Evolutionary conservation across 2,888 invertebrate genomes (phyloP), one percentile per base, ranked within the genome.

Genomic region (Lasioglossum zephyrum): DNA sequence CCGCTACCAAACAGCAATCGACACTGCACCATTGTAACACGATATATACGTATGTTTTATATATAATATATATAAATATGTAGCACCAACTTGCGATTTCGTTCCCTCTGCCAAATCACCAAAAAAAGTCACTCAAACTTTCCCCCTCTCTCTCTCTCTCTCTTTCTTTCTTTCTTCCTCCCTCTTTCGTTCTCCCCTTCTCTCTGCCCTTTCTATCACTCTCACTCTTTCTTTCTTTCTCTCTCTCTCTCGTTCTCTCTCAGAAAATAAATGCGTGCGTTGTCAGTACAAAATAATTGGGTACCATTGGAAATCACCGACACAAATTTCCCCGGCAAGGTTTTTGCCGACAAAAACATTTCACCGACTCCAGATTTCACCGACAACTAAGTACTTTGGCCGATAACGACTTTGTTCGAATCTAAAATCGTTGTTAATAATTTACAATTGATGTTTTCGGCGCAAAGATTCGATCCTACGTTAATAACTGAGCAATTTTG

Each of bases 1-100:
- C 95, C 94, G 94, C 94, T 95, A 95, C 95, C 95, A 95, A 94
- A 93, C 93, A 91, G 94, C 93, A 93, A 95, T 95, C 92, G 94
- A 95, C 94, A 95, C 95, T 95, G 95, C 94, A 95, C 95, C 95
- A 94, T 94, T 93, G 91, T 93, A 93, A 93, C 92, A 93, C 91
- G 91, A 91, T 92, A 90, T 91, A 91, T 92, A 88, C 81, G 85
- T 90, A 87, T 90, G 87, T 91, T 80, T 88, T 88, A 85, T 88
- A 80, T 86, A 70, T 70, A 70, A 70, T 69, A 70, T 70, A 70
- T 70, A 70, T 70, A 41, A 39, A 92, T 92, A 90, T 91, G 94
- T 93, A 93, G 93, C 93, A 95, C 94, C 94, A 95, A 92, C 93
- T 93, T 93, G 92, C 92, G 89, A 91, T 90, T 90, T 92, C 92